Evolutionary conservation across 2,797 vertebrate genomes (phyloP), one percentile per base, ranked within the genome.

Genomic region (Streptopelia turtur): DNA sequence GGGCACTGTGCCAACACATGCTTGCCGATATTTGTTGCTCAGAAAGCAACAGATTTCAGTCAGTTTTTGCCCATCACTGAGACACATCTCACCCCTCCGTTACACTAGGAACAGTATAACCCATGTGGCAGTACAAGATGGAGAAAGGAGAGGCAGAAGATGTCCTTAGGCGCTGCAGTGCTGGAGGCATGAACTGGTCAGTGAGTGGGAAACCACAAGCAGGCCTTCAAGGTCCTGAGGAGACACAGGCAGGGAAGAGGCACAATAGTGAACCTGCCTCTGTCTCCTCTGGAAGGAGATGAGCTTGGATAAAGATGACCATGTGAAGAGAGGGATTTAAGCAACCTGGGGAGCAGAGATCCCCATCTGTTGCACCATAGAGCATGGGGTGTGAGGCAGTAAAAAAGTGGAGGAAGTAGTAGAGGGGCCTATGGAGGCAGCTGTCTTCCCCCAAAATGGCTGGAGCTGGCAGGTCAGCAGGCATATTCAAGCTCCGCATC

Each of bases 201-300:
- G 3, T 20, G 28, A 63, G 20, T 0, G 5, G 33, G 31, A 90
- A 63, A 16, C 1, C 8, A 56, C 43, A 82, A 13, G 2, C 0
- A 1, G 27, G 10, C 10, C 16, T 60, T 41, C 41, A 52, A 3
- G 33, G 8, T 65, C 64, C 35, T 69, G 41, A 80, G 55, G 41
- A 87, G 39, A 35, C 30, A 52, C 15, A 74, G 33, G 22, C 30
- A 56, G 45, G 14, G 30, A 27, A 77, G 9, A 49, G 11, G 1
- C 49, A 37, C 7, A 4, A 2, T 4, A 66, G 13, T 25, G n/a
- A 74, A 68, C 28, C 13, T 89, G 14, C 3, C 33, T 68, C 77
- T 53, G n/a, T 57, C 12, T 8, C 5, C 21, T 57, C 82, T 61
- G 66, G 50, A 76, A 69, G 50, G 23, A 59, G 31, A 28, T 5